Conservation (phyloP, 1,140 invertebrate species). For the Chymomyza costata region DNA sequence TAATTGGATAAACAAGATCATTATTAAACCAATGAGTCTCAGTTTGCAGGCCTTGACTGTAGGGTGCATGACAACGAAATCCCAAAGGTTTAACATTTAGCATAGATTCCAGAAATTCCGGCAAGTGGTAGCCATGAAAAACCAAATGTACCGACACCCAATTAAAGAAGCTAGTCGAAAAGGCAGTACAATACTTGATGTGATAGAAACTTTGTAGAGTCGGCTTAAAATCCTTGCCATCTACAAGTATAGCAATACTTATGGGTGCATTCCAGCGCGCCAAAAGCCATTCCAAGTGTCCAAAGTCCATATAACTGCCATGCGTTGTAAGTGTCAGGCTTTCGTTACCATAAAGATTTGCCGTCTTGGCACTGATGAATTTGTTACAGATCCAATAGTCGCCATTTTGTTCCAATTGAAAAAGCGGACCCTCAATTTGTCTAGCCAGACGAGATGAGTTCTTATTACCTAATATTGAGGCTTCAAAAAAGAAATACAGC, state of each 20-base stretch:
- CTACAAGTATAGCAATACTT: conserved; percentile 28
- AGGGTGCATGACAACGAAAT: not conserved
- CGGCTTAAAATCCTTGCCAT: conserved; percentile 2
- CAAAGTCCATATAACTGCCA: conserved; percentile 19
- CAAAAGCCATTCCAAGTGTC: conserved; percentile 12
- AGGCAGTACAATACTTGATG: conserved; percentile 20
- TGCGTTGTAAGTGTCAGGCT: conserved; percentile 29
- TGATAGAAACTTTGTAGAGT: conserved; percentile 5
- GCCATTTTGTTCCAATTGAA: conserved; percentile 32
- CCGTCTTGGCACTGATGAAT: conserved; percentile 6
- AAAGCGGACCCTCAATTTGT: not conserved
- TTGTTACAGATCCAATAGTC: conserved; percentile 33
- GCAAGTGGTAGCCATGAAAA: conserved; percentile 9
- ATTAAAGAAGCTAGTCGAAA: not conserved
- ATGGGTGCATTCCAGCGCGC: conserved; percentile 34
- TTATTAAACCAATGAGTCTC: not conserved
- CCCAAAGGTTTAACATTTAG: not conserved
- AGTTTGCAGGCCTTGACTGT: not conserved
- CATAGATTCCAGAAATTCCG: not conserved
- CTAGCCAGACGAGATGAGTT: not conserved
- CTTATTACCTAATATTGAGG: no score
- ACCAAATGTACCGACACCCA: conserved; percentile 35
- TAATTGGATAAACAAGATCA: conserved; percentile 10
- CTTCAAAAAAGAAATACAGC: no score
- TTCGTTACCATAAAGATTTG: not conserved